Base-by-base conservation (phyloP, 1,140 invertebrate genomes). In the Eupristina koningsbergeri region DNA sequence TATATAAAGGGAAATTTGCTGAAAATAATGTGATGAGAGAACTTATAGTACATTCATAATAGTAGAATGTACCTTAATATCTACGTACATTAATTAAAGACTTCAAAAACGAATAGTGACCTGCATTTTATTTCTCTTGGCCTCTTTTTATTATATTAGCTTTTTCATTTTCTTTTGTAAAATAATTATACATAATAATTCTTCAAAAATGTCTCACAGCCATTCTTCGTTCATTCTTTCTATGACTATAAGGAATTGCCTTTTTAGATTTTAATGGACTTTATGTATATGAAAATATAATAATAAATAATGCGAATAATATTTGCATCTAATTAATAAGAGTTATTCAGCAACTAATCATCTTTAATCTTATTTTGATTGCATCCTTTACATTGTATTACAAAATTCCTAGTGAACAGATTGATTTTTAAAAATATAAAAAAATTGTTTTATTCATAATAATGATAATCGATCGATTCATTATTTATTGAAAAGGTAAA, bases 331-430 rank as follows among this genome's bases (percentile, higher is more conserved):
- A 81, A 64, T 17, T 17, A 64, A 11, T 50, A 50, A 53, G 73
- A 39, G 50, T 36, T 34, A 58, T 61, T 58, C 17, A 45, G 50
- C 36, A 63, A 26, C 47, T 63, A 74, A 50, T 47, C 34, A 73
- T 80, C 26, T 80, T 50, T 53, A 71, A 17, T 80, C 67, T 45
- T 41, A 39, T 47, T 75, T 63, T 75, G 22, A 63, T 8, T 64
- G 53, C 73, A 82, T 76, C 71, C 58, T 61, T 58, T 76, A 76
- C 74, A 67, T 63, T 61, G 71, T 74, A 53, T 50, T 74, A 71
- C 36, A 81, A 81, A 63, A 75, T 61, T 45, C 17, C 19, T 64
- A 73, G 26, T 45, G 58, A 77, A 64, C 29, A 39, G 58, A 41
- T 76, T n/a, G 73, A 39, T 64, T 45, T 45, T 45, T 45, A 7